Base-by-base conservation (phyloP, 2,888 invertebrate species). In the Lycocerus yunnanus region DNA sequence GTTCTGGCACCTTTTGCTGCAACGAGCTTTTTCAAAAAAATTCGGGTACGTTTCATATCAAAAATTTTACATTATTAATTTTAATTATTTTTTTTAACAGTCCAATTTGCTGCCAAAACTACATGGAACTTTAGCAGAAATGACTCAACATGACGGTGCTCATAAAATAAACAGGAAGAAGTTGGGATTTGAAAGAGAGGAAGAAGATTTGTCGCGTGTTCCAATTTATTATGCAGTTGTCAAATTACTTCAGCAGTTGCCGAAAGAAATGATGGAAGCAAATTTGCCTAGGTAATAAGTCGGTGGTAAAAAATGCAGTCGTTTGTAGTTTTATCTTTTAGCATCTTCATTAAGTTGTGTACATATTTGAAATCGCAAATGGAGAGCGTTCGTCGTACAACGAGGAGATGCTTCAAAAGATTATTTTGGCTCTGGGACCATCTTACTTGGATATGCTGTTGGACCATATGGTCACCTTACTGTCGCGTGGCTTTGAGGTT, bases 151-250 rank as follows among this genome's bases (percentile, higher is more conserved):
- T 78, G 96, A 96, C 80, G 89, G 88, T 24, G 92, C 92, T 11
- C 96, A 96, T 84, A 95, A 95, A 83, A 86, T 94, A 0, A 95
- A 95, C 84, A 90, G 93, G 1, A 92, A 92, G 71, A 90, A 90
- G 27, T 90, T 90, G 1, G 90, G 91, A 16, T 86, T 89, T 9
- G 93, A 93, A 81, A 91, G 94, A n/a, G 97, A 98, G 84, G 94
- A 95, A 82, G 95, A 97, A 78, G 97, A 98, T 83, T 92, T 97
- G 81, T 88, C 95, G 77, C 90, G 96, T 66, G 95, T 98, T 8
- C 98, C 99, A 0, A 93, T 99, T 74, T 97, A 97, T 0, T 87
- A 98, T 71, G 97, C 99, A 0, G 90, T 97, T 71, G 95, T 98
- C 0, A 98, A 98, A 85, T 86, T 99, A 15, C 87, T 99, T 78